Base-by-base conservation (phyloP, 2,797 vertebrate species). In the Phalanger gymnotis region DNA sequence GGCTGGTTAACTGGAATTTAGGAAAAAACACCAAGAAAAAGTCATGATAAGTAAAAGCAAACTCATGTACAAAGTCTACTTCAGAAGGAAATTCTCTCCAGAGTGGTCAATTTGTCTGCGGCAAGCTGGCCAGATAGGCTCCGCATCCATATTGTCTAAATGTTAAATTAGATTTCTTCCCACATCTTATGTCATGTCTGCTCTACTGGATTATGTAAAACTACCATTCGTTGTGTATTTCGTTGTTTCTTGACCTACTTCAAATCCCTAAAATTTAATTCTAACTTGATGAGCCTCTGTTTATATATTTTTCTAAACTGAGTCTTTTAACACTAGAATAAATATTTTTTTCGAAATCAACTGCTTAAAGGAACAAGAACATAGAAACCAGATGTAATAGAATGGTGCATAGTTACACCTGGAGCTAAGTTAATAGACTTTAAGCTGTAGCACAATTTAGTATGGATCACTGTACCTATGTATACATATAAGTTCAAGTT, bases 1-100 rank as follows among this genome's bases (percentile, higher is more conserved):
- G 61, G 14, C 54, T 12, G 1, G 14, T 34, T 0, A 12, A 30
- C 0, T 0, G 31, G n/a, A 57, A 9, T 31, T 52, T 27, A 10
- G 81, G 54, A 31, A 40, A 7, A 28, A 73, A 58, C 13, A 25
- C 19, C 52, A 51, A 53, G 30, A 90, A 51, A 54, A 54, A 27
- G 9, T 90, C 19, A 34, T 31, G 30, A 73, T 16, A 73, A 90
- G 25, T 31, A 54, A 90, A n/a, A 51, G 52, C 13, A 53, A 54
- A 34, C 6, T 19, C 34, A 73, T 1, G 5, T 54, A 90, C 52
- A 90, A 54, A 90, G 52, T 52, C 52, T 90, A 53, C 90, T n/a
- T 55, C 54, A 55, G 90, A 55, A 54, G 90, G 34, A 91, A 91
- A 40, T 55, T 34, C 22, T 22, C 61, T 73, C n/a, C 13, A 73